phyloP scores from a whole-genome alignment of 2,797 vertebrate species.

The Novumbra hubbsi region DNA sequence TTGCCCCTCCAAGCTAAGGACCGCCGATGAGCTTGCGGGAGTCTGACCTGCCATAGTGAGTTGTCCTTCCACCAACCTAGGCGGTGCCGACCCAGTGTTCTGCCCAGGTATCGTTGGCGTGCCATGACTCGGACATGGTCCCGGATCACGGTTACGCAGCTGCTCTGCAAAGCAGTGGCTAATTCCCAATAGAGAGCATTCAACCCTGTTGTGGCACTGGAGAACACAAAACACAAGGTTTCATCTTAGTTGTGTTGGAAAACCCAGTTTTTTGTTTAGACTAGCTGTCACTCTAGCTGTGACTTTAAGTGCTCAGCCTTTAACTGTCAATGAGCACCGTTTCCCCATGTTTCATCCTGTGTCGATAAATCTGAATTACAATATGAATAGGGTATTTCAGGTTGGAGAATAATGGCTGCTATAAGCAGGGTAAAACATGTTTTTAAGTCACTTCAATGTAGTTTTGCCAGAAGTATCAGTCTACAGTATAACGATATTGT shows the following conservation, averaged over 20 bases:
- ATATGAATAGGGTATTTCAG: conserved; percentile 26
- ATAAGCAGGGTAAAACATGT: conserved; percentile 46
- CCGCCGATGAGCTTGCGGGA: no score
- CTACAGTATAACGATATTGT: not conserved
- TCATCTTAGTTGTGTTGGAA: no score
- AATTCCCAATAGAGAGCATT: conserved; percentile 21
- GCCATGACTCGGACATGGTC: no score
- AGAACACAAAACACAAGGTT: no score
- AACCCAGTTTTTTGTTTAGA: no score
- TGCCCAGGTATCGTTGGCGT: no score
- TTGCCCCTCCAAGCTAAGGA: no score
- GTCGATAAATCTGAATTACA: conserved; percentile 45
- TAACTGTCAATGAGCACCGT: conserved; percentile 31
- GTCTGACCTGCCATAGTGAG: no score
- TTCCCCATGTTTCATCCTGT: conserved; percentile 17
- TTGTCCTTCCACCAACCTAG: no score
- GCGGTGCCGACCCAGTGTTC: no score
- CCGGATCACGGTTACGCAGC: no score
- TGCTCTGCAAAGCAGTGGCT: no score
- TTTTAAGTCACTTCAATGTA: conserved; percentile 21
- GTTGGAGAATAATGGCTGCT: conserved; percentile 37
- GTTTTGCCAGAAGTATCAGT: not conserved
- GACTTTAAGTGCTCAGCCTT: conserved; percentile 41
- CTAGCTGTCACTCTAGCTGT: conserved; percentile 16
- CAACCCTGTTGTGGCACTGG: conserved; percentile 17